phyloP scores from a whole-genome alignment of 2,113 vertebrate genomes.

The Bagarius yarrelli region DNA sequence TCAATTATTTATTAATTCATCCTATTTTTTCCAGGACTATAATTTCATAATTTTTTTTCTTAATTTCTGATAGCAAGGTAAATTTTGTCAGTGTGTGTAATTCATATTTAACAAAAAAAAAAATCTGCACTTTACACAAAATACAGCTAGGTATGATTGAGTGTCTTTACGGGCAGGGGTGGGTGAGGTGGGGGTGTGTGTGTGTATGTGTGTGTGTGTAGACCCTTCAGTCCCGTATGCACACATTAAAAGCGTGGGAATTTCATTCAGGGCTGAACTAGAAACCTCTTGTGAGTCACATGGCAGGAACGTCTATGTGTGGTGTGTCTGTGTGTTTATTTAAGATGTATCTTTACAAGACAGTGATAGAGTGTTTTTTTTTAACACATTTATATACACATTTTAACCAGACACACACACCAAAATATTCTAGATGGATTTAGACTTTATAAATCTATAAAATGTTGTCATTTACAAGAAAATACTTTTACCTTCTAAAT shows the following conservation, averaged over 20 bases:
- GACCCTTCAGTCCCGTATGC: conserved; percentile 66
- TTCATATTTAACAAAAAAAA: neutral
- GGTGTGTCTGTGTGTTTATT: conserved; percentile 48
- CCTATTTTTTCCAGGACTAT: neutral
- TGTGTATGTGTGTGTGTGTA: no score
- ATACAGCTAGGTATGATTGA: conserved; percentile 49
- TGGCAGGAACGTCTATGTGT: conserved; percentile 67
- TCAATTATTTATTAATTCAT: neutral
- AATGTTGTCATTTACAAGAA: neutral
- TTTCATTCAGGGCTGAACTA: conserved; percentile 70
- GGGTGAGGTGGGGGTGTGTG: conserved; percentile 23
- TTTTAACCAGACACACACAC: neutral
- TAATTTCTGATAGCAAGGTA: neutral
- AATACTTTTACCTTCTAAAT: neutral
- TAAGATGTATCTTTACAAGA: conserved; percentile 45
- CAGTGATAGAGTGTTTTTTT: conserved; percentile 50
- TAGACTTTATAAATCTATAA: neutral
- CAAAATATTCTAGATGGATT: neutral
- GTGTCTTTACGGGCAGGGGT: conserved; percentile 56
- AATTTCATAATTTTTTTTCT: neutral
- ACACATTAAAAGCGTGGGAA: conserved; percentile 75
- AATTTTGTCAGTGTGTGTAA: neutral
- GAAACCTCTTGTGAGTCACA: conserved; percentile 73
- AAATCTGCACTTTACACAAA: conserved; percentile 32
- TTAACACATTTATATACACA: conserved; percentile 15